These are phyloP conservation scores for Dynastes hyllus DNA, from an alignment of 2,888 invertebrate genomes.

Conservation along the genomic window DNA sequence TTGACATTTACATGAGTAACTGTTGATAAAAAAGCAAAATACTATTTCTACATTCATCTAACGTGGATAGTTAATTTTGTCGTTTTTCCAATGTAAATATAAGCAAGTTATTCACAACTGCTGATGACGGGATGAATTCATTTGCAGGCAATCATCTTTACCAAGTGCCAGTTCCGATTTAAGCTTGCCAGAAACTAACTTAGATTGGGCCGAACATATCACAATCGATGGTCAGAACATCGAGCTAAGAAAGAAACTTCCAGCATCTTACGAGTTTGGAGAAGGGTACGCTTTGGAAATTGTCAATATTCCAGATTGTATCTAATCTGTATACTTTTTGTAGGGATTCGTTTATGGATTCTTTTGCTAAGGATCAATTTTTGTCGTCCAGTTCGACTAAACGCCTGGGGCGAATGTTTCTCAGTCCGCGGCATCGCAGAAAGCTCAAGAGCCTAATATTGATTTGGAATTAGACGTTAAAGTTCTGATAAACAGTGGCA, in stretches of 20 bases:
- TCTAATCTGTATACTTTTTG: neutral
- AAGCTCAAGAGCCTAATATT: conserved; percentile 90
- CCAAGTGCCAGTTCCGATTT: conserved; percentile 84
- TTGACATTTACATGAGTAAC: no score
- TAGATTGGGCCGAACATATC: conserved; percentile 78
- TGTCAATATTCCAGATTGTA: neutral
- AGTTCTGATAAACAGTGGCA: conserved; percentile 96
- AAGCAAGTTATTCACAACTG: neutral
- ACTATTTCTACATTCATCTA: no score
- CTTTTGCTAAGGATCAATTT: conserved; percentile 62
- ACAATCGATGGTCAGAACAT: conserved; percentile 80
- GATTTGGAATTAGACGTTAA: conserved; percentile 97
- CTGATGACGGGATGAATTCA: conserved; percentile 12
- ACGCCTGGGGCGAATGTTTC: conserved; percentile 51
- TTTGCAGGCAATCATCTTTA: conserved; percentile 81
- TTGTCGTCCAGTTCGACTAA: conserved; percentile 59
- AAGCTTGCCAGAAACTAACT: conserved; percentile 75
- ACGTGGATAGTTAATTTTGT: no score
- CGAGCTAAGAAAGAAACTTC: conserved; percentile 75
- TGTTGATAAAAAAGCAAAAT: no score
- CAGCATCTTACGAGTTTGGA: conserved; percentile 66
- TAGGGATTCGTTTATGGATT: conserved; percentile 35
- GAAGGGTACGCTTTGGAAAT: conserved; percentile 58
- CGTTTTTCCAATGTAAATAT: no score
- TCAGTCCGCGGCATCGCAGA: conserved; percentile 70